phyloP scores from a whole-genome alignment of 2,113 vertebrate genomes.

The Rhegmatorhina hoffmannsi region DNA sequence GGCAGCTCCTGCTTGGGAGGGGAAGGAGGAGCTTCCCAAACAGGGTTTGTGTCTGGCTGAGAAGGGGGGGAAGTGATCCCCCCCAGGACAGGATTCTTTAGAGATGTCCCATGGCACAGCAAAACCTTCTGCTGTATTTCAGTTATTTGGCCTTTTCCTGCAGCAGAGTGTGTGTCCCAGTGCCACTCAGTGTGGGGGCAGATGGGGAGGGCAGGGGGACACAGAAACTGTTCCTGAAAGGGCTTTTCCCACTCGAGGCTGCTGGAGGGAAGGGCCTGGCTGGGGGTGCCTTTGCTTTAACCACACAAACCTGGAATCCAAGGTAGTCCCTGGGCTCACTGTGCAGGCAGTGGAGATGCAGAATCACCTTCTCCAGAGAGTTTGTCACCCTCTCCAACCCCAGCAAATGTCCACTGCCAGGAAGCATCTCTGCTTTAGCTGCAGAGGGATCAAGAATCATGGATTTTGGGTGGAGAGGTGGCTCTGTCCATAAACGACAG shows the following conservation, averaged over 20 bases:
- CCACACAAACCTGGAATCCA: not conserved
- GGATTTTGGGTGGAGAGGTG: not conserved
- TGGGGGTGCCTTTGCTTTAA: not conserved
- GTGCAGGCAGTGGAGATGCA: not conserved
- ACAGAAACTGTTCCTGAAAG: not conserved
- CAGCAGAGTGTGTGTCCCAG: not conserved
- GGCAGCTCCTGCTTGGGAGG: not conserved
- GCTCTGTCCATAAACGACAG: accelerated
- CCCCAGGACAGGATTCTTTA: not conserved
- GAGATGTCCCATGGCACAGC: not conserved
- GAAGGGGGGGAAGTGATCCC: too few relatives aligned
- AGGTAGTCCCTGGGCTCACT: not conserved
- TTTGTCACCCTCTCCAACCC: not conserved
- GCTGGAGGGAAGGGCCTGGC: not conserved
- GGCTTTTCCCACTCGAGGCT: not conserved
- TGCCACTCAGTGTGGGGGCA: accelerated
- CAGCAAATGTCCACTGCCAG: not conserved
- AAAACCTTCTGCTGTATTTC: not conserved
- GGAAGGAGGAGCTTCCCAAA: not conserved
- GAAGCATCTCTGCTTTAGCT: not conserved
- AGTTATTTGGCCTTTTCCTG: not conserved
- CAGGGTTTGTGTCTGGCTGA: not conserved
- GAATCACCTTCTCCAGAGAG: not conserved
- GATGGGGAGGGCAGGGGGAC: not conserved
- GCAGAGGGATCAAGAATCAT: not conserved